phyloP scores from a whole-genome alignment of 1,140 invertebrate genomes.

The Drosophila kohkoa region DNA sequence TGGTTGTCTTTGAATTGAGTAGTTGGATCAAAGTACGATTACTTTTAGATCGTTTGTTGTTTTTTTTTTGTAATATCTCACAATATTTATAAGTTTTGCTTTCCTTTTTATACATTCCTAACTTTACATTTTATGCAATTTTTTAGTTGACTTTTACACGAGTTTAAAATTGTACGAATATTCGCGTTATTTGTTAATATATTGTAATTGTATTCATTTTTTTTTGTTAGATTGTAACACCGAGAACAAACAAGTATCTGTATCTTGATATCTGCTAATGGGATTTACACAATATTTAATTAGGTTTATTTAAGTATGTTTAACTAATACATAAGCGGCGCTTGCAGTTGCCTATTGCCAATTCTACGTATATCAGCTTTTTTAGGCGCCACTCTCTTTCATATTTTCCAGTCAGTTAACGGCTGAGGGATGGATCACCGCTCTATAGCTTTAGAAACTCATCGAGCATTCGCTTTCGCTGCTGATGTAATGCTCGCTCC shows the following conservation, averaged over 20 bases:
- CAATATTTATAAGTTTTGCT: conserved; percentile 40
- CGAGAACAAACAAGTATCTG: conserved; percentile 72
- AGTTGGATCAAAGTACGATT: conserved; percentile 2
- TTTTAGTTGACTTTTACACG: conserved; percentile 59
- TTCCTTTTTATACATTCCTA: conserved; percentile 52
- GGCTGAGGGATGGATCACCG: neutral
- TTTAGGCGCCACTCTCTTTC: neutral
- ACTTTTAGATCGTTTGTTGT: neutral
- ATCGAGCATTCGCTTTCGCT: conserved; percentile 78
- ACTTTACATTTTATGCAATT: conserved; percentile 74
- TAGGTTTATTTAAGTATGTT: conserved; percentile 12
- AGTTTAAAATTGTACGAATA: conserved; percentile 38
- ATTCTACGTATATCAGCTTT: conserved; percentile 5
- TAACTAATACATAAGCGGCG: neutral
- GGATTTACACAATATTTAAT: conserved; percentile 45
- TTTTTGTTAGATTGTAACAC: conserved; percentile 60
- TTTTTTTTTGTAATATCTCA: conserved; percentile 35
- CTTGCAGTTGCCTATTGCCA: conserved; percentile 9
- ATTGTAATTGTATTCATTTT: conserved; percentile 54
- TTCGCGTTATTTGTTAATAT: conserved; percentile 6
- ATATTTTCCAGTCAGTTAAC: neutral
- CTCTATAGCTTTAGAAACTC: conserved; percentile 74
- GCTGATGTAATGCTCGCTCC: conserved; percentile 72
- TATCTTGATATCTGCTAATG: conserved; percentile 61
- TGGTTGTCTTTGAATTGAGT: conserved; percentile 31